These are phyloP conservation scores for Todus mexicanus DNA, from an alignment of 2,797 vertebrate species.

Conservation along the genomic window DNA sequence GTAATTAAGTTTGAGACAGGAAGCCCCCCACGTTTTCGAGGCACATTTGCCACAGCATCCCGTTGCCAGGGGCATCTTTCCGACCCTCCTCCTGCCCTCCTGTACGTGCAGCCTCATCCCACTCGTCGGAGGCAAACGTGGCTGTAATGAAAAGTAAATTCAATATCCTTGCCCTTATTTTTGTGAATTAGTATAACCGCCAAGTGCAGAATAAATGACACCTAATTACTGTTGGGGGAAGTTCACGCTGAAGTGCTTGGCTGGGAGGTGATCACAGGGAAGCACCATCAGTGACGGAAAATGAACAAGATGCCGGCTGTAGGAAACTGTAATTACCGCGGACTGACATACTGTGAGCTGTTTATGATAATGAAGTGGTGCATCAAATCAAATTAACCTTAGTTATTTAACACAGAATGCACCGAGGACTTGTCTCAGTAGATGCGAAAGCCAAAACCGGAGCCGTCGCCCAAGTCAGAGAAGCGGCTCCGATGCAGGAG, in stretches of 20 bases:
- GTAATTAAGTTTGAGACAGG: not conserved
- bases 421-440: constrained; percentile 15
- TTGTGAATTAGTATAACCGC: not conserved
- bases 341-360: constrained; percentile 65
- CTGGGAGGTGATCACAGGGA: constrained; percentile 27
- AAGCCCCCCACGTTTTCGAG: not conserved
- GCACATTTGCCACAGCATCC: not conserved
- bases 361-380: constrained; percentile 70
- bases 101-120: not conserved
- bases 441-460: not conserved
- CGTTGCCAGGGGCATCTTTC: not conserved
- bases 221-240: constrained; percentile 8
- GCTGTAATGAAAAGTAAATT: not conserved
- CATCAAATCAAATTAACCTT: constrained; percentile 73
- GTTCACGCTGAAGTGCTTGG: not conserved
- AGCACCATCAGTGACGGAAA: not conserved
- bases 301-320: constrained; percentile 31
- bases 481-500: not conserved
- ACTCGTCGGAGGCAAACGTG: not conserved
- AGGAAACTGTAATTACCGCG: constrained; percentile 52
- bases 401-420: constrained; percentile 53
- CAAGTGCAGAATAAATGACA: constrained; percentile 11
- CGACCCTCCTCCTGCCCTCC: not conserved
- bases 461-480: not conserved
- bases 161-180: not conserved